phyloP scores from a whole-genome alignment of 2,797 vertebrate genomes.

The Neosilurus mollespiculum region DNA sequence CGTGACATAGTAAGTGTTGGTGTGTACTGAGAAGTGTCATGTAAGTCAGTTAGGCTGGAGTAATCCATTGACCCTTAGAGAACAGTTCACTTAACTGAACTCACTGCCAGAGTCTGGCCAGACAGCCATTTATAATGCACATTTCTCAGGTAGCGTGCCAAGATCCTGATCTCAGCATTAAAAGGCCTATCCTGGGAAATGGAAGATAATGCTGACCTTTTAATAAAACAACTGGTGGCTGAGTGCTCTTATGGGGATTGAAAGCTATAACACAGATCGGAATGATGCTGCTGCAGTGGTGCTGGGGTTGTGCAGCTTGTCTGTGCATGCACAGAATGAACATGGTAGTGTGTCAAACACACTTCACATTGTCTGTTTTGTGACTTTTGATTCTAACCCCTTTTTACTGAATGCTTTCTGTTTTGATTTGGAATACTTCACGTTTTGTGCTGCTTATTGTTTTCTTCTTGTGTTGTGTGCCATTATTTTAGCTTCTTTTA shows the following conservation, averaged over 20 bases:
- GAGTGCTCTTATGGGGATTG: slow-evolving; percentile 43
- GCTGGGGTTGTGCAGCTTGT: neutral
- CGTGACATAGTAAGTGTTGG: neutral
- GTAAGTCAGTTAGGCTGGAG: slow-evolving; percentile 14
- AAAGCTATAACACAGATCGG: slow-evolving; percentile 39
- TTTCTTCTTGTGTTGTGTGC: neutral
- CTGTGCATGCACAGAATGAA: neutral
- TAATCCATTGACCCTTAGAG: slow-evolving; percentile 24
- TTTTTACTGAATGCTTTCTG: neutral
- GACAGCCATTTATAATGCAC: slow-evolving; percentile 41
- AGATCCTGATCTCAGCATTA: slow-evolving; percentile 51
- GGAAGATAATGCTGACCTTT: slow-evolving; percentile 45
- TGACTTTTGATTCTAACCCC: neutral
- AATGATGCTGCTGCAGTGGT: slow-evolving; percentile 10
- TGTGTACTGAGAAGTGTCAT: neutral
- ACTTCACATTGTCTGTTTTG: neutral
- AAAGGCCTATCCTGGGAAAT: slow-evolving; percentile 15
- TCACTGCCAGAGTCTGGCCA: slow-evolving; percentile 14
- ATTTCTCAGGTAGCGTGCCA: slow-evolving; percentile 34
- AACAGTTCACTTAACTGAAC: slow-evolving; percentile 33
- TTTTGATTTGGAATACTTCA: neutral
- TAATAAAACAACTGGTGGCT: slow-evolving; percentile 41
- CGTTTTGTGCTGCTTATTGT: neutral
- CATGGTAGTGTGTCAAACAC: neutral
- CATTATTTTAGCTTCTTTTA: neutral